Evolutionary conservation across 2,888 invertebrate species (phyloP).

Genomic region (Nephrotoma appendiculata): DNA sequence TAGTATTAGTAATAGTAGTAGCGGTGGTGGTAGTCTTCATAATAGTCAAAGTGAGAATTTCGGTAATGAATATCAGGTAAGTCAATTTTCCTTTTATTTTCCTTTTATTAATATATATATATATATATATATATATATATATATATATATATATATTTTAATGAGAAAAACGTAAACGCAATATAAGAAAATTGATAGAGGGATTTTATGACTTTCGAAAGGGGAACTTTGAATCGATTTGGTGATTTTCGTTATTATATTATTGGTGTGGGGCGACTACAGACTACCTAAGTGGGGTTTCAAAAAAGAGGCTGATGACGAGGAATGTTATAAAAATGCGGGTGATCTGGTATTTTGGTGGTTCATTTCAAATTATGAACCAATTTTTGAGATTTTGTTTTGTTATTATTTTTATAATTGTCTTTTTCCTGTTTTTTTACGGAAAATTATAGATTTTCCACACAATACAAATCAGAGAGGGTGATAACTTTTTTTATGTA

Average conservation of each 20-base stretch:
- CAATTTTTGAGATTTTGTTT: not conserved
- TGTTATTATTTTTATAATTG: not conserved
- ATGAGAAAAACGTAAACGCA: not conserved
- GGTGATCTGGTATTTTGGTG: not conserved
- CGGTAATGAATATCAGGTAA: not conserved
- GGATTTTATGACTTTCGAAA: not conserved
- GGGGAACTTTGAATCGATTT: not conserved
- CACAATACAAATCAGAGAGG: not conserved
- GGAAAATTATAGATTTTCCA: not conserved
- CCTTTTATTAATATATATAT: not conserved
- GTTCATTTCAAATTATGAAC: not conserved
- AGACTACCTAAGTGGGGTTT: too few species aligned
- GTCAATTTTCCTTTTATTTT: not conserved
- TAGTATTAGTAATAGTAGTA: not conserved
- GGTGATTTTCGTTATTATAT: not conserved
- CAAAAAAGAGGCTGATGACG: not conserved
- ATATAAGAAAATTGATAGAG: not conserved
- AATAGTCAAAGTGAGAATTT: not conserved
- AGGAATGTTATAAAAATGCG: not conserved
- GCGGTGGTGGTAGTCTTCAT: not conserved
- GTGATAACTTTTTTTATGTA: not conserved
- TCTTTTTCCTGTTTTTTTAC: not conserved
- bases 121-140: not conserved
- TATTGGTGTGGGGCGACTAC: not conserved
- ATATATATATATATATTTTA: not conserved